These are phyloP conservation scores for Bombus haemorrhoidalis DNA, from an alignment of 1,140 invertebrate genomes.

Conservation along the genomic window DNA sequence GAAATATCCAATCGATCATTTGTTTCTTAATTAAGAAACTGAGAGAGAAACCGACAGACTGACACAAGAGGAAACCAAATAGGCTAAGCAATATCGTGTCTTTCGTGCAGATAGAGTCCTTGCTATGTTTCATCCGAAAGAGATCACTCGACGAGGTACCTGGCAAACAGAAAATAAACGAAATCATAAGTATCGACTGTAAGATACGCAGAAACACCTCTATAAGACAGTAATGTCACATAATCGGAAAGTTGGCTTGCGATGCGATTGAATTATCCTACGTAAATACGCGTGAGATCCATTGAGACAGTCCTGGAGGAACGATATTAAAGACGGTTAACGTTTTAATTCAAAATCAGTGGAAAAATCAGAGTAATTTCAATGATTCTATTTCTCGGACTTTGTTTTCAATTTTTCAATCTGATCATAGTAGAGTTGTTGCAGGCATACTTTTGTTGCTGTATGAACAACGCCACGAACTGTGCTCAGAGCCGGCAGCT, in stretches of 20 bases:
- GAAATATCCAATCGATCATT: too few species aligned
- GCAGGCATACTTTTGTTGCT: not conserved
- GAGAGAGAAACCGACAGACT: not conserved
- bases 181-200: not conserved
- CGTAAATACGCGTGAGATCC: too few species aligned
- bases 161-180: not conserved
- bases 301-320: not conserved
- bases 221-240: not conserved
- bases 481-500: not conserved
- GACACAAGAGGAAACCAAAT: not conserved
- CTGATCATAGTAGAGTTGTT: too few species aligned
- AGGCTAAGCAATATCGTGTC: not conserved
- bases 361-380: not conserved
- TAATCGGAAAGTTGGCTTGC: not conserved
- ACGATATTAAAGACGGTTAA: not conserved
- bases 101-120: not conserved
- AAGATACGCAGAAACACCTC: not conserved
- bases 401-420: not conserved
- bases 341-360: not conserved
- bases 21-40: not conserved
- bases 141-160: not conserved
- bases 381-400: not conserved
- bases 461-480: not conserved
- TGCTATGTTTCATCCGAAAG: not conserved
- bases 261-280: too few species aligned